Base-by-base conservation (phyloP, 2,888 invertebrate species). In the Tanytarsus gracilentus region DNA sequence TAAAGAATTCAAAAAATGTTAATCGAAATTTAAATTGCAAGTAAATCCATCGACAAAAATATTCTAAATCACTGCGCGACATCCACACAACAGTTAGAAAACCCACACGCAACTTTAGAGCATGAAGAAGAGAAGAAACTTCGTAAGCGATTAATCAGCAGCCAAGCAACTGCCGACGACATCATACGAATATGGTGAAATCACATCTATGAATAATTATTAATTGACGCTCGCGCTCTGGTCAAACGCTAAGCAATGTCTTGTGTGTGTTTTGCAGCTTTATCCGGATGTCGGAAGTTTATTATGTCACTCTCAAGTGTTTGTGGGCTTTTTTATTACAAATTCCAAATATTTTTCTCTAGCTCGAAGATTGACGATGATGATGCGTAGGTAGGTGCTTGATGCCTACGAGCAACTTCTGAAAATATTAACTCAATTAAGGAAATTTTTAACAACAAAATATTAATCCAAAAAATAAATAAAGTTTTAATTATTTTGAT, bases 211-310 rank as follows among this genome's bases (percentile, higher is more conserved):
- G 55, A 39, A 39, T 55, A 26, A 40, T 39, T 55, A 55, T 55
- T 55, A 40, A 55, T 55, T 55, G 40, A 25, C 44, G 44, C 44
- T 39, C n/a, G 39, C 16, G 18, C 25, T 52, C n/a, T 55, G 33
- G 26, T 8, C 55, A 40, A 25, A 27, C 49, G 25, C 26, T 49
- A 49, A 49, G 44, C 44, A 8, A 14, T 44, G 36, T 36, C 44
- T 18, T 44, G 21, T 18, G 9, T 21, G 49, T 49, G 23, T 25
- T 44, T 9, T 8, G 30, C 30, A 8, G n/a, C 27, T 55, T 55
- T 26, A 55, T 55, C 55, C 55, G 55, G 55, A 55, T 55, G 55
- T 55, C 55, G 55, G 55, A 55, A 55, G 55, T 55, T 16, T 39
- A 55, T 55, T 55, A 40, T 55, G 55, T 55, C 39, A 55, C 39